Evolutionary conservation across 1,140 invertebrate species (phyloP).

Genomic region (Maconellicoccus hirsutus): DNA sequence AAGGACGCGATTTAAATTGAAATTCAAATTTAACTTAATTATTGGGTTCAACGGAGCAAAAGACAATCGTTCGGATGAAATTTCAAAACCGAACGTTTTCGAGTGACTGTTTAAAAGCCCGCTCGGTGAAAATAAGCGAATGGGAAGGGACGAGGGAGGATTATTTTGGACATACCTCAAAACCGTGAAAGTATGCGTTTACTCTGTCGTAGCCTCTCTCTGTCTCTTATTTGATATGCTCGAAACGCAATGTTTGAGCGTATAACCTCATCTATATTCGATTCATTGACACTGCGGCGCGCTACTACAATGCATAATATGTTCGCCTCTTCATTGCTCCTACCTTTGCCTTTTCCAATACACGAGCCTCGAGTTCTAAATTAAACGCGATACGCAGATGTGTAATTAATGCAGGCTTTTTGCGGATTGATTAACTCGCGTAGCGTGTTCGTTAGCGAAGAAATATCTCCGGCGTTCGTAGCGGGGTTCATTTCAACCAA

Average conservation of each 20-base stretch:
- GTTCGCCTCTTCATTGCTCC: neutral
- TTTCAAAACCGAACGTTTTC: constrained; percentile 1
- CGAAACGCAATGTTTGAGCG: neutral
- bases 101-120: neutral
- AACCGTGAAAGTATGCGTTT: neutral
- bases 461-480: no score
- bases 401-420: neutral
- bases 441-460: neutral
- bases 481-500: no score
- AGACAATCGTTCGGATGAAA: constrained; percentile 3
- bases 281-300: neutral
- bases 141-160: neutral
- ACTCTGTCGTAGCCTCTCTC: no score
- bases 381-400: neutral
- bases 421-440: neutral
- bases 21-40: constrained; percentile 10
- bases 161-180: constrained; percentile 1
- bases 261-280: constrained; percentile 9
- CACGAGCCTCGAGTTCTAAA: neutral
- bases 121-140: no score
- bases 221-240: neutral
- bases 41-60: constrained; percentile 7
- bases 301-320: neutral
- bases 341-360: neutral
- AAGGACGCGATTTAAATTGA: constrained; percentile 8